phyloP scores from a whole-genome alignment of 1,140 invertebrate genomes.

The Trichonephila clavata region DNA sequence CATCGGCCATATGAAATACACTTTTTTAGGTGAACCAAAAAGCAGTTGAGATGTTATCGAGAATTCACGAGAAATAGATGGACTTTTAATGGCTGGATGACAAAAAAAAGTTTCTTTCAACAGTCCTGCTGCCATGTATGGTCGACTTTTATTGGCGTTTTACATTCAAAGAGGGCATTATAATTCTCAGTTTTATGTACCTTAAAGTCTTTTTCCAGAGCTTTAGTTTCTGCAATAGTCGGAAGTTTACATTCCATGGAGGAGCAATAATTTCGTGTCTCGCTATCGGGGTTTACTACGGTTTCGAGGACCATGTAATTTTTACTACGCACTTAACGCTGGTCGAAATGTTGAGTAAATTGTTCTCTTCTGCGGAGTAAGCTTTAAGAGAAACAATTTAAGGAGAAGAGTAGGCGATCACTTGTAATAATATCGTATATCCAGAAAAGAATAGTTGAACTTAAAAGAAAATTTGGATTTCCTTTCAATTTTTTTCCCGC shows the following conservation, averaged over 20 bases:
- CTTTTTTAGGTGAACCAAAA: slow-evolving; percentile 44
- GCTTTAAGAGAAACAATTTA: slow-evolving; percentile 14
- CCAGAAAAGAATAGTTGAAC: not conserved
- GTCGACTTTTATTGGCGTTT: slow-evolving; percentile 48
- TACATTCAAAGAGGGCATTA: slow-evolving; percentile 56
- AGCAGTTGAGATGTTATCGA: slow-evolving; percentile 67
- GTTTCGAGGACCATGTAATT: slow-evolving; percentile 35
- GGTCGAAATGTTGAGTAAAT: slow-evolving; percentile 29
- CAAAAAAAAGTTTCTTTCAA: slow-evolving; percentile 51
- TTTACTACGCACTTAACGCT: slow-evolving; percentile 46
- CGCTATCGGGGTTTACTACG: slow-evolving; percentile 21
- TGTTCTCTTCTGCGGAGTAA: not conserved
- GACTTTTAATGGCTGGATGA: slow-evolving; percentile 66
- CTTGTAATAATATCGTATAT: not conserved
- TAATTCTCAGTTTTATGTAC: slow-evolving; percentile 41
- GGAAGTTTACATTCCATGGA: slow-evolving; percentile 46
- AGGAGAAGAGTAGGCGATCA: not conserved
- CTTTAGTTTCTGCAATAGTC: slow-evolving; percentile 43
- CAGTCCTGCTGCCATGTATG: slow-evolving; percentile 6
- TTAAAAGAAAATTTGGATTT: slow-evolving; percentile 17
- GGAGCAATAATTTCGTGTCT: slow-evolving; percentile 33
- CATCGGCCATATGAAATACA: slow-evolving; percentile 58
- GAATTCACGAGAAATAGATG: slow-evolving; percentile 73
- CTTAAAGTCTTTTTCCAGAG: slow-evolving; percentile 52
- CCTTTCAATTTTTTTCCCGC: not conserved